These are phyloP conservation scores for Sycobia sp. DNA, from an alignment of 1,140 invertebrate species.

Conservation along the genomic window DNA sequence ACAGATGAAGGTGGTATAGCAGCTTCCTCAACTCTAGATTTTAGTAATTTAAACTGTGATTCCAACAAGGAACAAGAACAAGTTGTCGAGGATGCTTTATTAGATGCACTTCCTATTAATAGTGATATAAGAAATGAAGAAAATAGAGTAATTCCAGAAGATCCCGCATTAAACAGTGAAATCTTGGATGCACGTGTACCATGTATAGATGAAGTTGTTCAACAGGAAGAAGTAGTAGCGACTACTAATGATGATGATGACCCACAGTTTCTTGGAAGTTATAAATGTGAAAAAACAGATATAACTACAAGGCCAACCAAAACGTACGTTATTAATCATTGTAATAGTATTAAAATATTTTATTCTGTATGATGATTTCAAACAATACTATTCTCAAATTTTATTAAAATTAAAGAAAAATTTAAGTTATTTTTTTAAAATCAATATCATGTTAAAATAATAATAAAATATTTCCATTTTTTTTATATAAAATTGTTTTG, in stretches of 20 bases:
- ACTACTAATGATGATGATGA: not conserved
- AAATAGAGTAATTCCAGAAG: slow-evolving; percentile 16
- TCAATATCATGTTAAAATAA: no score
- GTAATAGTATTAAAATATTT: not conserved
- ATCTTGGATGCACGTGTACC: no score
- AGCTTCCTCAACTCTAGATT: slow-evolving; percentile 3
- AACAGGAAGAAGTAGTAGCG: slow-evolving; percentile 20
- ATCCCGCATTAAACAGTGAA: slow-evolving; percentile 12
- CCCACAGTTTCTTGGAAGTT: not conserved
- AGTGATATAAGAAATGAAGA: slow-evolving; percentile 3
- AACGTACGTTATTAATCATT: not conserved
- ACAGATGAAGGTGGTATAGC: slow-evolving; percentile 18
- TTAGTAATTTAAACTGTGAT: slow-evolving; percentile 9
- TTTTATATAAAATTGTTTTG: no score
- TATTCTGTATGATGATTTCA: no score
- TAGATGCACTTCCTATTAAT: slow-evolving; percentile 2
- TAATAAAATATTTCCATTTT: no score
- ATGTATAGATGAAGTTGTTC: no score
- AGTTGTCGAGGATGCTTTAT: slow-evolving; percentile 18
- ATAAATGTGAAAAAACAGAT: slow-evolving; percentile 9
- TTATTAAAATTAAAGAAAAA: not conserved
- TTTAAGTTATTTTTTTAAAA: not conserved
- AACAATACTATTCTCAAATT: not conserved
- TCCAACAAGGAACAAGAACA: slow-evolving; percentile 16
- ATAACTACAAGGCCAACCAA: not conserved